phyloP scores from a whole-genome alignment of 2,888 invertebrate genomes.

The Ypsolopha scabrella region DNA sequence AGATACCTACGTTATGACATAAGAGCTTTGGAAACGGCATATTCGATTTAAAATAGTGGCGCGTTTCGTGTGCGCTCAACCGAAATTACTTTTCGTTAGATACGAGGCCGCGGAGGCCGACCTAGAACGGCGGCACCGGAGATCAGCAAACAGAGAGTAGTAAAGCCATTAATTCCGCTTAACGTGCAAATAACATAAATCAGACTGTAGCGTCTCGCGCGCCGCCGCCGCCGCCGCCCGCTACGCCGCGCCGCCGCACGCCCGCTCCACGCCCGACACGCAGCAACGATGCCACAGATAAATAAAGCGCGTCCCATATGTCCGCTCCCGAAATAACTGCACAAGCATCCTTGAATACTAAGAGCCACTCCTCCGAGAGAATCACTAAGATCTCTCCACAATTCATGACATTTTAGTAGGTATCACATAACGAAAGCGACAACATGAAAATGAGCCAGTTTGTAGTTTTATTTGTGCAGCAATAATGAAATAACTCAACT shows the following conservation, averaged over 20 bases:
- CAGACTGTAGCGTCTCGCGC: constrained; percentile 31
- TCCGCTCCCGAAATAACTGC: not conserved
- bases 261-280: constrained; percentile 33
- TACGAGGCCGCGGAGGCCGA: constrained; percentile 30
- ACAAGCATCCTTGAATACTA: not conserved
- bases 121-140: constrained; percentile 33
- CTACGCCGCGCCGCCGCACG: constrained; percentile 39
- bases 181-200: constrained; percentile 69
- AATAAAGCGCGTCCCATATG: constrained; percentile 33
- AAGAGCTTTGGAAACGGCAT: not conserved
- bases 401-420: too few species aligned
- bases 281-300: constrained; percentile 28
- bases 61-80: constrained; percentile 40
- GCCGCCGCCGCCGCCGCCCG: constrained; percentile 30
- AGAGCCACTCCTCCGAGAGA: too few species aligned
- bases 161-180: constrained; percentile 68
- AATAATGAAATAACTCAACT: too few species aligned
- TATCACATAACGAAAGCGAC: too few species aligned
- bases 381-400: too few species aligned
- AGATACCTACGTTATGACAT: not conserved
- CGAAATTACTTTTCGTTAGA: constrained; percentile 40
- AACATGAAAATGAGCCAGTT: too few species aligned
- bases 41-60: constrained; percentile 12
- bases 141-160: constrained; percentile 63
- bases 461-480: too few species aligned